Evolutionary conservation across 2,797 vertebrate species (phyloP).

Genomic region (Falco novaeseelandiae): DNA sequence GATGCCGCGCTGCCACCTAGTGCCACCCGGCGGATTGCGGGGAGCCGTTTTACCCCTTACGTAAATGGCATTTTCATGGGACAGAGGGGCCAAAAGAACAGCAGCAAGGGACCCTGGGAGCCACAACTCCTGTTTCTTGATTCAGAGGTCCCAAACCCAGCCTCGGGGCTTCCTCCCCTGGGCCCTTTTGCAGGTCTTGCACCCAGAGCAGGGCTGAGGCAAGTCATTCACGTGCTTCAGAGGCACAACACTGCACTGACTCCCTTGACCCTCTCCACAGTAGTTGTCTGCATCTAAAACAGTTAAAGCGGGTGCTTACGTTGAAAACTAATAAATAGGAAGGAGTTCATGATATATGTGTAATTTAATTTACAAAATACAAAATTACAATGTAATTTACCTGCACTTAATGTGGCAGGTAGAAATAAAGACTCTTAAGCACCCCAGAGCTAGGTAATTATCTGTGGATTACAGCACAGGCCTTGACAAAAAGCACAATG

Average conservation of each 20-base stretch:
- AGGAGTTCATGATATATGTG: background rate
- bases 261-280: no score
- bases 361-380: background rate
- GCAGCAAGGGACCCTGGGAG: no score
- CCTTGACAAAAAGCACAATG: background rate
- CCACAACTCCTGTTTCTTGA: background rate
- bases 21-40: background rate
- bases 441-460: background rate
- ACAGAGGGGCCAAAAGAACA: background rate
- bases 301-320: background rate
- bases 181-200: background rate
- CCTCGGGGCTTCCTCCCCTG: background rate
- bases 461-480: background rate
- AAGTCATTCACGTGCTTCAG: no score
- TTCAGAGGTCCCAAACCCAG: background rate
- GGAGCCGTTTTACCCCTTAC: background rate
- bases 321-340: background rate
- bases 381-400: background rate
- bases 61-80: background rate
- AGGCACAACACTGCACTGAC: background rate
- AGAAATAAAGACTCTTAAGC: background rate
- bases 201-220: background rate
- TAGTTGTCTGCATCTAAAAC: background rate
- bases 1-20: slow-evolving; percentile 51
- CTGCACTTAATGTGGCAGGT: background rate